Conservation (phyloP, 1,140 invertebrate species). For the Zelostemma sp. region DNA sequence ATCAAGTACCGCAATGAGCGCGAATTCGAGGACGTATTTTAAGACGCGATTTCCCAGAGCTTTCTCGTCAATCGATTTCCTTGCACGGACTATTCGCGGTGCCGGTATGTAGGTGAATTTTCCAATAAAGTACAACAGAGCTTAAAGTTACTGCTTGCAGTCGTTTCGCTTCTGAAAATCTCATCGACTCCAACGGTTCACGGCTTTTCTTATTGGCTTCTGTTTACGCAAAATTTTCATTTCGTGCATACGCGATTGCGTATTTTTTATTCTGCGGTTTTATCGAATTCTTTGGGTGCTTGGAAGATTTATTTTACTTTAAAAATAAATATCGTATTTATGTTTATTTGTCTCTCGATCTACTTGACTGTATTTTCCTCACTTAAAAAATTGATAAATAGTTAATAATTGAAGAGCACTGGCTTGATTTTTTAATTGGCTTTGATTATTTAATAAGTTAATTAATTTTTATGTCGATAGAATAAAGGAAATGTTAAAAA, state of each 20-base stretch:
- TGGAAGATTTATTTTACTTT: neutral
- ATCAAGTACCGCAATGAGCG: constrained; percentile 7
- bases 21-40: constrained; percentile 44
- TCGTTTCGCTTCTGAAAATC: constrained; percentile 23
- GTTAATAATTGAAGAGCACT: too few relatives aligned
- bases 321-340: neutral
- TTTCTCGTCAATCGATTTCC: constrained; percentile 59
- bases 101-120: constrained; percentile 48
- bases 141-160: constrained; percentile 28
- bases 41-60: constrained; percentile 59
- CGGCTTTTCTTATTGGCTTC: neutral
- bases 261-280: too few relatives aligned
- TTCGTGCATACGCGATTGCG: too few relatives aligned
- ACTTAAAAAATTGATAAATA: too few relatives aligned
- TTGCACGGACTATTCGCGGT: constrained; percentile 39
- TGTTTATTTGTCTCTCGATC: too few relatives aligned
- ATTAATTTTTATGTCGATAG: too few relatives aligned
- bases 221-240: neutral
- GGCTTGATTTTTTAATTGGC: too few relatives aligned
- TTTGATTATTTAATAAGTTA: too few relatives aligned
- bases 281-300: too few relatives aligned
- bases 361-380: too few relatives aligned
- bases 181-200: constrained; percentile 25
- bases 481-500: too few relatives aligned
- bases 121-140: constrained; percentile 56